Base-by-base conservation (phyloP, 2,888 invertebrate genomes). In the Embidobia sp. region DNA sequence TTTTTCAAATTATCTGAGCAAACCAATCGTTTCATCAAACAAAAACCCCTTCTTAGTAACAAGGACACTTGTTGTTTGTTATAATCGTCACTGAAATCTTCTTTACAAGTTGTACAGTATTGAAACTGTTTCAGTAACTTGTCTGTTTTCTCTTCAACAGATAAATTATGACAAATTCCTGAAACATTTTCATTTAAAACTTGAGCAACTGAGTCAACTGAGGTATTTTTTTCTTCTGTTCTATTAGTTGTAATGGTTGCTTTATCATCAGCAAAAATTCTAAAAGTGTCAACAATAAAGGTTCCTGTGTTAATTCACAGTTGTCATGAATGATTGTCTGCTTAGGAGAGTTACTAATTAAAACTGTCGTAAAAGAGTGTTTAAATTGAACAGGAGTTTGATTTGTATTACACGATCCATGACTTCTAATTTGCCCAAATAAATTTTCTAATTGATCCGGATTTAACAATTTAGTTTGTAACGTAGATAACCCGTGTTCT, bases 381-480 rank as follows among this genome's bases (percentile, higher is more conserved):
- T 53, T 10, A 26, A 53, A 53, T 31, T 44, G 57, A 2, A 13
- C 6, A 1, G 57, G 44, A 18, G 42, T 57, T 0, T 42, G 57
- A 15, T 57, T 57, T 7, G 22, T 57, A 0, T 29, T 13, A 16
- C 44, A 26, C 1, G 15, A 2, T 7, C 26, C 44, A 19, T 57
- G 57, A 16, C 57, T 57, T 31, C 57, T 42, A 5, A 57, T 44
- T 7, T 44, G 57, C 1, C 42, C 57, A 57, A 57, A 57, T 7
- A 57, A 5, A 44, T 57, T 57, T 19, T 57, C 44, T 1, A 57
- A 2, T 11, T 42, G 15, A 19, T 57, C 57, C 11, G 42, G 57
- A 19, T 57, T 57, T 6, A 42, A 1, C n/a, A 15, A 44, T 18
- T 11, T 16, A 4, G 40, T 40, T 4, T 40, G 2, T 7, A 55